Evolutionary conservation across 2,797 vertebrate species (phyloP), one percentile per base, ranked within the genome.

Genomic region (Nothura maculosa): DNA sequence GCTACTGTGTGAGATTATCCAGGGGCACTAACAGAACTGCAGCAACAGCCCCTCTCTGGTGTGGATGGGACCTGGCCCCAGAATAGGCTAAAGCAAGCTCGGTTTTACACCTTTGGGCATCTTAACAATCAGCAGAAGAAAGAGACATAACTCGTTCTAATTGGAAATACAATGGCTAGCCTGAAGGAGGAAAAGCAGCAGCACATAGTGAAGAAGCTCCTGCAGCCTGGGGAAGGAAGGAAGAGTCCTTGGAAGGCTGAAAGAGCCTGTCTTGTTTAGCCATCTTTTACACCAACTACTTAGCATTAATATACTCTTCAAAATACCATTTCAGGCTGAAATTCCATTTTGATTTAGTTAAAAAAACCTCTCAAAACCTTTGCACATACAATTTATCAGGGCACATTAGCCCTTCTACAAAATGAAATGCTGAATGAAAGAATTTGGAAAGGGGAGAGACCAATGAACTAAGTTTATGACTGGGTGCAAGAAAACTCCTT

Each of bases 401-500:
- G 62, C 66, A 85, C 84, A 81, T 94, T 80, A 93, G 34, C 15
- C 62, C 58, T 69, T 60, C 62, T 62, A 52, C 58, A 83, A 85
- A 92, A 63, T 60, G 83, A 63, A 92, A 78, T 55, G 52, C 11
- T 67, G 48, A 50, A 45, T n/a, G 54, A 63, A 17, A 45, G 10
- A 69, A 67, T 81, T 57, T 66, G 80, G 60, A 85, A 81, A 92
- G 57, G 86, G 61, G 57, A 42, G 82, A 42, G 48, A 83, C 70
- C 43, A 47, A 72, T 74, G 45, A 48, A 36, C 34, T 16, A 45
- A 83, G 54, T 61, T 82, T 68, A 58, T 81, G 75, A 87, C 47
- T 60, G 82, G 88, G 78, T 82, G 88, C 48, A 54, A 87, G 50
- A 87, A 95, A 72, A 25, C n/a, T 89, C 69, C 81, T 50, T n/a